Conservation (phyloP, 2,113 vertebrate genomes). For the Notechis scutatus region DNA sequence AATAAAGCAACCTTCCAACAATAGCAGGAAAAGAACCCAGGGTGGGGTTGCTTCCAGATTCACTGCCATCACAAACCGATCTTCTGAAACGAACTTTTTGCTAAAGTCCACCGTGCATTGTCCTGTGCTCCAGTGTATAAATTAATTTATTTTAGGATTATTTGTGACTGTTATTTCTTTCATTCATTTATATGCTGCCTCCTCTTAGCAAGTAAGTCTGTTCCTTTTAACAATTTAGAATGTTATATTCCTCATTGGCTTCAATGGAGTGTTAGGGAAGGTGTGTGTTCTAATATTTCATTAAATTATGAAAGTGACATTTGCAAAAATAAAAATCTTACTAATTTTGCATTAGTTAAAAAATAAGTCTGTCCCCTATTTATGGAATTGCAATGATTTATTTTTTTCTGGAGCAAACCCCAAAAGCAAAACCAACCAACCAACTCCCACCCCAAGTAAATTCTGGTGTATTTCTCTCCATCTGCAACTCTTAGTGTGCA, state of each 20-base stretch:
- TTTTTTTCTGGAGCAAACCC: background rate
- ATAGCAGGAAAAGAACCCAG: background rate
- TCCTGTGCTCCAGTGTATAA: background rate
- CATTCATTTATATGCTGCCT: background rate
- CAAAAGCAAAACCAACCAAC: background rate
- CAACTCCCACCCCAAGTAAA: background rate
- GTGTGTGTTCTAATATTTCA: background rate
- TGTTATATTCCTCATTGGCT: background rate
- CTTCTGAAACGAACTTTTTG: background rate
- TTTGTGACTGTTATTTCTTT: background rate
- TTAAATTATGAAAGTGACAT: background rate
- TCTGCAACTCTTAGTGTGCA: rapidly evolving
- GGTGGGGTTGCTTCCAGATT: background rate
- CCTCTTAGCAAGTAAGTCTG: background rate
- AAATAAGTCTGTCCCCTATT: background rate
- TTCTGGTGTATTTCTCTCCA: rapidly evolving
- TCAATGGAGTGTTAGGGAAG: background rate
- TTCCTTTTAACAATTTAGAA: background rate
- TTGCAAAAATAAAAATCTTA: background rate
- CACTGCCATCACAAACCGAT: background rate
- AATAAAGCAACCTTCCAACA: background rate
- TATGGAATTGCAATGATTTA: background rate
- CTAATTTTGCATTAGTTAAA: background rate
- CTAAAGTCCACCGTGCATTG: background rate
- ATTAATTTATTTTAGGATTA: background rate